Conservation (phyloP, 2,797 vertebrate species). For the Lindbergichthys nudifrons region DNA sequence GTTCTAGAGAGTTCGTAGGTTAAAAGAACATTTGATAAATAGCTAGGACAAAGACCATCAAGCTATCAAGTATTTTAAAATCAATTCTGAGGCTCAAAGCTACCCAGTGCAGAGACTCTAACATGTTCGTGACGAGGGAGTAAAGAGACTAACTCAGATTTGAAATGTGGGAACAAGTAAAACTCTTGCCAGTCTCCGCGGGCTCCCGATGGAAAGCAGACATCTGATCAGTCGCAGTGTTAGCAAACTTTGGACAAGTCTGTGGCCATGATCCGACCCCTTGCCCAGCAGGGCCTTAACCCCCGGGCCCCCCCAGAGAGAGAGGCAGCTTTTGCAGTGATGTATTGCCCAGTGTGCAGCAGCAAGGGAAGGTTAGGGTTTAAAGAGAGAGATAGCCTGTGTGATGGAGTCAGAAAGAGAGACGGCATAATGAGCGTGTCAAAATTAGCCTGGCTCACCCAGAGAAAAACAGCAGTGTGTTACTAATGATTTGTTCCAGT, state of each 20-base stretch:
- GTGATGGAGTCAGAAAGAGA: slow-evolving; percentile 35
- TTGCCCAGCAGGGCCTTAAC: slow-evolving; percentile 25
- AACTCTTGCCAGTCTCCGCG: slow-evolving; percentile 24
- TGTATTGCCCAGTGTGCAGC: slow-evolving; percentile 54
- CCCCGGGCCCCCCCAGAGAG: not conserved
- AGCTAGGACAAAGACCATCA: no score
- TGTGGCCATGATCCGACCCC: slow-evolving; percentile 31
- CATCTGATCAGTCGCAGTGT: slow-evolving; percentile 19
- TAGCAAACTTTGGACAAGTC: slow-evolving; percentile 22
- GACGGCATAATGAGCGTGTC: slow-evolving; percentile 71
- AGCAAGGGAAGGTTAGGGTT: slow-evolving; percentile 39
- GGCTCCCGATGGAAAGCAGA: slow-evolving; percentile 14
- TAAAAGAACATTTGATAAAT: no score
- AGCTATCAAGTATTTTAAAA: no score
- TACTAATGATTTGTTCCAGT: slow-evolving; percentile 69
- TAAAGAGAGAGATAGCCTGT: slow-evolving; percentile 31
- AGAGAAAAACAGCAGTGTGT: slow-evolving; percentile 70
- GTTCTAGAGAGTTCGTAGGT: no score
- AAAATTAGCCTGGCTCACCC: slow-evolving; percentile 67
- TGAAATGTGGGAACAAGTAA: slow-evolving; percentile 13
- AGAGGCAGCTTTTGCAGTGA: slow-evolving; percentile 46
- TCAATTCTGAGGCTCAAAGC: no score
- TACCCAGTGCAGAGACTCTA: no score
- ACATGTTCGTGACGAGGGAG: no score
- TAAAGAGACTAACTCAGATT: slow-evolving; percentile 14